These are phyloP conservation scores for Magallana nippona DNA, from an alignment of 2,888 invertebrate genomes.

Conservation along the genomic window DNA sequence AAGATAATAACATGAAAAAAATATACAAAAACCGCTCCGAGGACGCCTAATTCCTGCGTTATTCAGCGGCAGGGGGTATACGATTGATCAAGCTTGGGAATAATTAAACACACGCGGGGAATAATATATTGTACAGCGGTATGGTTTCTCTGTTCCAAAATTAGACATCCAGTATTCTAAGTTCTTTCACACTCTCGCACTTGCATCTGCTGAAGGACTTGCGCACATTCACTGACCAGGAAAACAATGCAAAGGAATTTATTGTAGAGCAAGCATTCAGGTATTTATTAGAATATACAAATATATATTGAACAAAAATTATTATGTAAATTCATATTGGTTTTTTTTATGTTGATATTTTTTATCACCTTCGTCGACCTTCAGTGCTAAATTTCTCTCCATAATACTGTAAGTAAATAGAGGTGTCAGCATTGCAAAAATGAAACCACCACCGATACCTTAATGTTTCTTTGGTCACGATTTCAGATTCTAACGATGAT, in stretches of 20 bases:
- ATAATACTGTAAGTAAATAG: too few species aligned
- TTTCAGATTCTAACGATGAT: too few species aligned
- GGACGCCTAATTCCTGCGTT: background rate
- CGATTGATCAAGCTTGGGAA: background rate
- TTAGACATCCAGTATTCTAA: background rate
- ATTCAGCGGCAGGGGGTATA: background rate
- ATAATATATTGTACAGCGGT: background rate
- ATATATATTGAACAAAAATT: too few species aligned
- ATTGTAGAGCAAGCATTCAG: background rate
- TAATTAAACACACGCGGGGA: constrained; percentile 18
- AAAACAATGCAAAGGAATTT: background rate
- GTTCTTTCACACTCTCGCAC: background rate
- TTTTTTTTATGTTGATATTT: too few species aligned
- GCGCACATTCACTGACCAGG: constrained; percentile 8
- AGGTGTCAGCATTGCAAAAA: too few species aligned
- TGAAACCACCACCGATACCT: too few species aligned
- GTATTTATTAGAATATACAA: background rate
- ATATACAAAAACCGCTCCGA: background rate
- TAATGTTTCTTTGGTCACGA: too few species aligned
- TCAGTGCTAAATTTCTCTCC: too few species aligned
- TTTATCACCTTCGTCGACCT: too few species aligned
- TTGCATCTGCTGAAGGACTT: background rate
- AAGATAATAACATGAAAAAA: too few species aligned
- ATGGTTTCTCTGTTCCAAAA: constrained; percentile 27
- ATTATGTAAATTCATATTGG: too few species aligned